These are phyloP conservation scores for Gymnocephalus cernua DNA, from an alignment of 2,113 vertebrate species.

Conservation along the genomic window DNA sequence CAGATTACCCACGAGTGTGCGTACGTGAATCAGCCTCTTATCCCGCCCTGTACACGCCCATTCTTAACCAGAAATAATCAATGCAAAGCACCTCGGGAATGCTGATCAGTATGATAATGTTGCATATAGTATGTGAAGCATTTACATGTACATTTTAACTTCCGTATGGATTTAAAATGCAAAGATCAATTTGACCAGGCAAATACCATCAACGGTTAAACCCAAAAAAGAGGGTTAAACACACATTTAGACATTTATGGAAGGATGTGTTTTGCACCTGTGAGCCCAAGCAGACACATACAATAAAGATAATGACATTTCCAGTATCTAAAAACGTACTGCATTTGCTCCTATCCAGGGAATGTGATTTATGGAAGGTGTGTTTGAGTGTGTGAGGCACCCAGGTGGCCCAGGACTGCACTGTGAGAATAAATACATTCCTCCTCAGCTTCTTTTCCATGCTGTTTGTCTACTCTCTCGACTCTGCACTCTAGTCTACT, in stretches of 20 bases:
- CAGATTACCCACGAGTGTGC: no score
- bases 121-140: background rate
- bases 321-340: conserved; percentile 35
- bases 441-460: background rate
- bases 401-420: conserved; percentile 4
- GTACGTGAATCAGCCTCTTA: no score
- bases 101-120: no score
- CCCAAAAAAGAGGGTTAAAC: background rate
- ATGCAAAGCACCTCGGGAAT: no score
- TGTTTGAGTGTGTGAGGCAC: conserved; percentile 4
- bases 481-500: background rate
- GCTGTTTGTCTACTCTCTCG: background rate
- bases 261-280: conserved; percentile 3
- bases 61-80: no score
- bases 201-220: background rate
- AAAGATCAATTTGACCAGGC: background rate
- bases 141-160: background rate
- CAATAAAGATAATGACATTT: conserved; percentile 49
- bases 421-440: background rate
- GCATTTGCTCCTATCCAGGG: conserved; percentile 3
- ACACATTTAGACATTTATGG: background rate
- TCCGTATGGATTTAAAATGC: background rate
- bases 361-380: conserved; percentile 37
- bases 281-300: conserved; percentile 8
- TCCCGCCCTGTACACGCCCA: no score